phyloP scores from a whole-genome alignment of 2,113 vertebrate genomes.

The Burhinus oedicnemus region DNA sequence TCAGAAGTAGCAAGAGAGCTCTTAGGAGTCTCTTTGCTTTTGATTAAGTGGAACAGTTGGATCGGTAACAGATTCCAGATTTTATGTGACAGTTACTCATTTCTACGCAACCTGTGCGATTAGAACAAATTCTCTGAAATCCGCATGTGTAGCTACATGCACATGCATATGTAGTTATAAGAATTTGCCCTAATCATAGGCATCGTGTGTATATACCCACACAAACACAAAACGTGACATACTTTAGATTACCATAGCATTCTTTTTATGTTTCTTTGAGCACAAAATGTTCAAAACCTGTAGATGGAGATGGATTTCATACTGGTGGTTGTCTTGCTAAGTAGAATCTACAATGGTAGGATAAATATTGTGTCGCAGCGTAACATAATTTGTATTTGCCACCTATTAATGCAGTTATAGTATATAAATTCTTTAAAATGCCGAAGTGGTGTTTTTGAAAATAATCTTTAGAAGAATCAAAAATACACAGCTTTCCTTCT shows the following conservation, averaged over 20 bases:
- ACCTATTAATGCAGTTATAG: background rate
- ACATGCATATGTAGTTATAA: background rate
- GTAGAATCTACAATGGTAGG: background rate
- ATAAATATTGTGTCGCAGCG: background rate
- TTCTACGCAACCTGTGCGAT: conserved; percentile 13
- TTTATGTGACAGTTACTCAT: conserved; percentile 53
- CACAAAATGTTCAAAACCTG: background rate
- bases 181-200: background rate
- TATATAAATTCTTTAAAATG: background rate
- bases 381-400: background rate
- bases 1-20: conserved; percentile 64
- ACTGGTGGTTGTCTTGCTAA: background rate
- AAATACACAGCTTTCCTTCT: background rate
- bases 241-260: background rate
- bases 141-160: background rate
- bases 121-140: background rate
- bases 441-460: background rate
- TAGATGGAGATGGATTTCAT: background rate
- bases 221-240: background rate
- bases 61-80: conserved; percentile 59
- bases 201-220: background rate
- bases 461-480: background rate
- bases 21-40: conserved; percentile 64
- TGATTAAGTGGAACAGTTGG: conserved; percentile 72
- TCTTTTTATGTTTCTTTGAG: background rate